Base-by-base conservation (phyloP, 1,140 invertebrate species). In the Venturia canescens region DNA sequence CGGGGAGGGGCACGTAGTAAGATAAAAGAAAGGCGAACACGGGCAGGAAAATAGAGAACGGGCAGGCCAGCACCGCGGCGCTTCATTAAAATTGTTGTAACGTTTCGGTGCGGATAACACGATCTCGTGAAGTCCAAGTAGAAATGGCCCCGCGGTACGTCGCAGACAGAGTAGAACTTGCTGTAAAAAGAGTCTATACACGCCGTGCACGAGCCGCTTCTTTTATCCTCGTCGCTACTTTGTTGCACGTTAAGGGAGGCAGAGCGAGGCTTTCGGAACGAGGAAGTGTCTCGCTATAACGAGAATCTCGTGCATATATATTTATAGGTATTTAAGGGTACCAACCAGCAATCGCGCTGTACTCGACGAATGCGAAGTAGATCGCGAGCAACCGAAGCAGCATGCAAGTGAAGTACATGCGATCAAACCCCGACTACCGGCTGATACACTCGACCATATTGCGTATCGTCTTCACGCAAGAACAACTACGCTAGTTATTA, bases 61-160 rank as follows among this genome's bases (percentile, higher is more conserved):
- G 27, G 23, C 3, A 63, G 23, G 60, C 77, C 77, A 78, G 31
- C 60, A 38, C 29, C 67, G 77, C 60, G 63, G 57, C 67, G 77
- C 77, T 78, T 78, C 77, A 78, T 78, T 78, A 78, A 78, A 63
- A 78, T 78, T 78, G 77, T 78, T 78, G 13, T n/a, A 78, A n/a
- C 23, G 60, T 26, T 63, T 63, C 60, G 60, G n/a, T 26, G 23
- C 21, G 60, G 60, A 63, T 63, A n/a, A 63, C 23, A 63, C 60
- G 60, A 63, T 63, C 60, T 63, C 60, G 60, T 63, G 60, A 63
- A 63, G 23, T 23, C n/a, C 60, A 63, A 63, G 60, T 63, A 63
- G 60, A 27, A 27, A 71, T 23, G 31, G 23, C 29, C n/a, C 29
- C 21, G 15, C 21, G 15, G 38, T 71, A 38, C 34, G 31, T 38